These are phyloP conservation scores for Bolinopsis microptera DNA, from an alignment of 37 sponge, comb jelly and placozoan species.

Conservation along the genomic window DNA sequence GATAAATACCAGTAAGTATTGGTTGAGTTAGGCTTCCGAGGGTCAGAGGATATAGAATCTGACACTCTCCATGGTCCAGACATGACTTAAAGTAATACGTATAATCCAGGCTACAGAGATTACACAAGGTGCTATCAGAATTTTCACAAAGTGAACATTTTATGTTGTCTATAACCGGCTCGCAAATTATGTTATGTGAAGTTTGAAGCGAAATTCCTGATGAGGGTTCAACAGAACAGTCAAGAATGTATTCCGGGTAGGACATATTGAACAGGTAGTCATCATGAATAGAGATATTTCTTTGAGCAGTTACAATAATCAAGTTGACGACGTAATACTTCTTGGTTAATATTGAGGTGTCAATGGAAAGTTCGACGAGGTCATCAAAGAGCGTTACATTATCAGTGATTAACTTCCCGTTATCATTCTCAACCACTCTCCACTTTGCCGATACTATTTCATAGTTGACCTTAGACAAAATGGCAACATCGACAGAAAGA, in stretches of 20 bases:
- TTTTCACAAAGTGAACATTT: neutral
- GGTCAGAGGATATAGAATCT: neutral
- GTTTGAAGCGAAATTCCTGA: neutral
- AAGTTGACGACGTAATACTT: neutral
- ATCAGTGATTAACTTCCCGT: neutral
- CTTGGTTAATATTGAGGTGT: neutral
- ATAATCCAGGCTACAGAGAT: neutral
- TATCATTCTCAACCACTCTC: neutral
- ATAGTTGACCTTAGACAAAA: neutral
- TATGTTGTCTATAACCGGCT: neutral
- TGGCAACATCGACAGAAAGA: neutral
- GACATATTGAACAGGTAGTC: neutral
- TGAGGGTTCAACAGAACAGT: neutral
- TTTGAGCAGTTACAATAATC: neutral
- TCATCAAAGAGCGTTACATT: neutral
- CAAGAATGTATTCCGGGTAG: neutral
- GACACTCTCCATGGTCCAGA: neutral
- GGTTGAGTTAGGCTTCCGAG: neutral
- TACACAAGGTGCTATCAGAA: neutral
- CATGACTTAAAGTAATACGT: neutral
- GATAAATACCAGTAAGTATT: neutral
- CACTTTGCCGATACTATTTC: neutral
- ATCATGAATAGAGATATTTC: neutral
- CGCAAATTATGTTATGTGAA: neutral
- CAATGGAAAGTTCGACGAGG: neutral